Percentiles rank a stretch among this genome's conserved stretches.
Evolutionary conservation across 2,888 invertebrate genomes (phyloP).

Genomic region (Lasioglossum vierecki): DNA sequence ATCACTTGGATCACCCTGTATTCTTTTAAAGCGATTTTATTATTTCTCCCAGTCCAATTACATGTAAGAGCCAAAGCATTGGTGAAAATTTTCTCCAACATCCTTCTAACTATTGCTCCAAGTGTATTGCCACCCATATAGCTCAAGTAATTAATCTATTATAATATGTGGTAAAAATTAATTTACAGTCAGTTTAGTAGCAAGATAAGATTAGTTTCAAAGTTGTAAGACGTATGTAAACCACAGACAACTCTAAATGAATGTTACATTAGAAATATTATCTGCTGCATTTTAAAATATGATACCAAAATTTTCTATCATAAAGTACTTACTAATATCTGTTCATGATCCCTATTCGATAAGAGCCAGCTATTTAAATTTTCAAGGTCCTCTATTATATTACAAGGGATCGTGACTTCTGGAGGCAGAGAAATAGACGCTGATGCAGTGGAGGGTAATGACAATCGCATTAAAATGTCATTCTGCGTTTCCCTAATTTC

Average conservation of each 20-base stretch:
- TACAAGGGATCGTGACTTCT: background rate
- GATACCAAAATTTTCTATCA: no score
- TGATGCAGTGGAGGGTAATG: background rate
- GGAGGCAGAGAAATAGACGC: background rate
- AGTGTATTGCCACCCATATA: slow-evolving; percentile 1
- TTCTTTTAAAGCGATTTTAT: background rate
- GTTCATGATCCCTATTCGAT: background rate
- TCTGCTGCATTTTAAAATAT: no score
- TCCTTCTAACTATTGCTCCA: background rate
- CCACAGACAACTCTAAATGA: no score
- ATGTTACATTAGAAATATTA: no score
- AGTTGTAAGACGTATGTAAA: background rate
- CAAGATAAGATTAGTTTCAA: slow-evolving; percentile 5
- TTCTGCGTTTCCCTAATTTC: background rate
- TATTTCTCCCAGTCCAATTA: slow-evolving; percentile 9
- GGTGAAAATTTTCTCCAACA: background rate
- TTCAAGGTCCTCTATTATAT: background rate
- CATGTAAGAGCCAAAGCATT: background rate
- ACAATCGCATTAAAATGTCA: background rate
- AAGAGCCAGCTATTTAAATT: background rate
- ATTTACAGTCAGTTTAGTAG: background rate
- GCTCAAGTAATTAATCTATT: slow-evolving; percentile 1
- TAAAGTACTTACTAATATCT: no score
- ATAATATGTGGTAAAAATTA: background rate
- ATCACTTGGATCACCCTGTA: background rate